These are phyloP conservation scores for Crotalus horridus DNA, from an alignment of 2,113 vertebrate genomes.

Conservation along the genomic window DNA sequence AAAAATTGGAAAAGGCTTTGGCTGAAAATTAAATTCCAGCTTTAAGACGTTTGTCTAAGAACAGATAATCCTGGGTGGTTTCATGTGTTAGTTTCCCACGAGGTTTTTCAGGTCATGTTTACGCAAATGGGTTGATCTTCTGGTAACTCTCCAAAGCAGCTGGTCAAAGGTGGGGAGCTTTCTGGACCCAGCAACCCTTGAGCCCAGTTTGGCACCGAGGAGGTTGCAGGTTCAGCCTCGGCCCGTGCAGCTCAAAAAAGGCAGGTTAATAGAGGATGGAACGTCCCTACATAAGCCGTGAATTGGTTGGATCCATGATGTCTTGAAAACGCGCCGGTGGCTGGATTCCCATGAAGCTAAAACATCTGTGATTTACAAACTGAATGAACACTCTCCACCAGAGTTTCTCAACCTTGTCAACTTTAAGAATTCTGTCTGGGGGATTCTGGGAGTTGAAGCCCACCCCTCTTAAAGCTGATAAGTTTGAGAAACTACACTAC, in stretches of 20 bases:
- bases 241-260: not conserved
- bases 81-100: not conserved
- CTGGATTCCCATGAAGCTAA: not conserved
- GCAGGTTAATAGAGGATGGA: not conserved
- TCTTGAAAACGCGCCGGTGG: not conserved
- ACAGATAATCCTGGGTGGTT: not conserved
- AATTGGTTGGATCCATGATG: not conserved
- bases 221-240: not conserved
- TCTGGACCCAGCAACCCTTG: no score
- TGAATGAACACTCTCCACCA: not conserved
- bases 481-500: not conserved
- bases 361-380: not conserved
- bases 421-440: not conserved
- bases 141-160: not conserved
- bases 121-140: not conserved
- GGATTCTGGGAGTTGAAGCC: no score
- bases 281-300: not conserved
- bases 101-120: not conserved
- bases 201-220: no score
- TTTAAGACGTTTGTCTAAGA: not conserved
- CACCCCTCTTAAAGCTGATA: no score
- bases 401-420: no score
- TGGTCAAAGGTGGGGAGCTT: not conserved
- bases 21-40: not conserved
- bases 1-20: not conserved